Percentiles rank a stretch among this genome's conserved stretches.
Evolutionary conservation across 1,140 invertebrate genomes (phyloP).

Genomic region (Phthorimaea operculella): DNA sequence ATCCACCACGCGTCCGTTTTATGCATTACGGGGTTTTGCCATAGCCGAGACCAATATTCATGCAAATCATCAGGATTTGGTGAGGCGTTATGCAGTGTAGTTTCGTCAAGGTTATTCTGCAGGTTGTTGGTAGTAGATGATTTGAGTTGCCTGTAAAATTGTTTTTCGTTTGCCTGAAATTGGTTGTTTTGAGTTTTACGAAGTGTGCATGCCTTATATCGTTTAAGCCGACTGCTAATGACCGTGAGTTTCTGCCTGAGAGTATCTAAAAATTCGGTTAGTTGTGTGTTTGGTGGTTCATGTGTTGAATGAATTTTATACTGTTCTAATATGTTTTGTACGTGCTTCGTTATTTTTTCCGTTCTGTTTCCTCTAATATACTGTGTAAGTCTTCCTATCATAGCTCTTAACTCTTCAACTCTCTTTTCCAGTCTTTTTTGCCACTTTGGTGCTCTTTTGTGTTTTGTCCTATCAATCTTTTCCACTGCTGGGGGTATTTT

Average conservation of each 20-base stretch:
- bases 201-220: slow-evolving; percentile 16
- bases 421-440: not conserved
- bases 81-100: too few species aligned
- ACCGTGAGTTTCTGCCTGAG: slow-evolving; percentile 24
- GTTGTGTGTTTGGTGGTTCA: slow-evolving; percentile 17
- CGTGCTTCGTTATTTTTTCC: slow-evolving; percentile 9
- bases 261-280: slow-evolving; percentile 16
- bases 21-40: not conserved
- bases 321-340: slow-evolving; percentile 12
- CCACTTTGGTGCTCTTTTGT: not conserved
- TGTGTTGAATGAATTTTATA: slow-evolving; percentile 19
- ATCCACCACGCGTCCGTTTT: slow-evolving; percentile 1
- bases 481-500: not conserved
- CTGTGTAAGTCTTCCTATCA: slow-evolving; percentile 16
- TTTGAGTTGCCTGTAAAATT: slow-evolving; percentile 15
- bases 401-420: slow-evolving; percentile 1
- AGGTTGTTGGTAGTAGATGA: not conserved
- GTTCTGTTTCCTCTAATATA: slow-evolving; percentile 16
- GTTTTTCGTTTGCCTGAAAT: slow-evolving; percentile 21
- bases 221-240: not conserved
- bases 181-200: slow-evolving; percentile 20
- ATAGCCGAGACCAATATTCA: slow-evolving; percentile 4
- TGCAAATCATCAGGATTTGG: slow-evolving; percentile 9
- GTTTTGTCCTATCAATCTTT: too few species aligned
- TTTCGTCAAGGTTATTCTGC: not conserved